Base-by-base conservation (phyloP, 37 sponge, comb jelly and placozoan species). In the Halisarca cf. caerulea region DNA sequence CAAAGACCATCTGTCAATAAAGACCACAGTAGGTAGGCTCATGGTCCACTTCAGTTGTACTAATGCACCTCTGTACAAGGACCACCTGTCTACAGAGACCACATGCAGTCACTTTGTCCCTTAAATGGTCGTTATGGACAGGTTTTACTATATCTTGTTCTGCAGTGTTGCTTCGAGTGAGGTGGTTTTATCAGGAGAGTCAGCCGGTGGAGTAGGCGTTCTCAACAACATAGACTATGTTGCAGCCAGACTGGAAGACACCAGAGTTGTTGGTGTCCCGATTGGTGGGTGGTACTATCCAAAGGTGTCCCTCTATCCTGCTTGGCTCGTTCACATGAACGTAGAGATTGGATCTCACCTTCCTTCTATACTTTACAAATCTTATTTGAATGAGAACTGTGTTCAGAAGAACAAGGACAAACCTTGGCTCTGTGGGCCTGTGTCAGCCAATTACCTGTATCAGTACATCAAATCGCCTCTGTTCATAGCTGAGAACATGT, bases 401-500 rank as follows among this genome's bases (percentile, higher is more conserved):
- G 54, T 53, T 0, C n/a, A 69, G 45, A 1, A 68, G 8, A 5
- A 83, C 53, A 43, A 39, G 25, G 44, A 70, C 11, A 3, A 69
- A 8, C 84, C 72, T 40, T 83, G 84, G 84, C 34, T 32, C 44
- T 83, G 84, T 24, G 84, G 84, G 9, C 84, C 84, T 37, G 69
- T 60, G 5, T 38, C 42, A 70, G 84, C 66, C 7, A 41, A 44
- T 9, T 44, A 69, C 23, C 47, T 70, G 33, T 83, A 70, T 39
- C 73, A 40, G 2, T 83, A 83, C 58, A 83, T 83, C 66, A 70
- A 33, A 47, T 66, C 73, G 15, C 45, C 44, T 21, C 55, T 83
- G 1, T 83, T 83, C 70, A 70, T 83, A 2, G 84, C 84, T 35
- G 73, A 83, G 36, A 83, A 83, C 71, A 83, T 83, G 84, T 83